Percentiles rank a stretch among this genome's conserved stretches.
These are phyloP conservation scores for Melanerpes aurifrons DNA, from an alignment of 2,113 vertebrate species.

Conservation along the genomic window DNA sequence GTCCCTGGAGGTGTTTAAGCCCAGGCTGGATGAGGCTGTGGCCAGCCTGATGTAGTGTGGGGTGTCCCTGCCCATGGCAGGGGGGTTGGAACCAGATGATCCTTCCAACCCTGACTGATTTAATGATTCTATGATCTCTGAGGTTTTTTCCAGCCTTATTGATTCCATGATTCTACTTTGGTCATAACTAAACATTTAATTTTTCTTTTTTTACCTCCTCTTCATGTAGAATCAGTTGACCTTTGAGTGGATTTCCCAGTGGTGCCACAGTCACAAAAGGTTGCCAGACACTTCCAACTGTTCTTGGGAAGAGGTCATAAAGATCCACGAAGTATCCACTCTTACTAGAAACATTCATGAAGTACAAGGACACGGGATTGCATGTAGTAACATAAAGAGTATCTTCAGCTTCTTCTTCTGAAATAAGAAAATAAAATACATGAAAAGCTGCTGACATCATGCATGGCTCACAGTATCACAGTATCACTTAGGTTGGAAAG, in stretches of 20 bases:
- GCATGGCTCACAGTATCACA: no score
- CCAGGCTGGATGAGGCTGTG: no score
- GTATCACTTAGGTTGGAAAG: no score
- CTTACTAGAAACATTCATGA: conserved; percentile 81
- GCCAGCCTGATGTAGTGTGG: no score
- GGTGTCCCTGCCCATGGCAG: no score
- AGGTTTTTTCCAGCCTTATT: no score
- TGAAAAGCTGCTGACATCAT: neutral
- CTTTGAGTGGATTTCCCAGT: conserved; percentile 86
- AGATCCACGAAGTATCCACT: conserved; percentile 85
- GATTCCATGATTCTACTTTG: neutral
- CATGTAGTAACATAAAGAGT: conserved; percentile 86
- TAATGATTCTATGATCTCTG: no score
- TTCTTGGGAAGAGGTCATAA: conserved; percentile 91
- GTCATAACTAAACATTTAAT: neutral
- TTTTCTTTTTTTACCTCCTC: conserved; percentile 84
- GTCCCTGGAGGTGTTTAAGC: no score
- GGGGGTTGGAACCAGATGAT: no score
- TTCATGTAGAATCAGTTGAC: conserved; percentile 94
- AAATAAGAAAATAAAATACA: conserved; percentile 43
- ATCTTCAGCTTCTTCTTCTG: conserved; percentile 75
- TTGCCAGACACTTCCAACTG: conserved; percentile 86
- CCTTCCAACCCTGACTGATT: no score
- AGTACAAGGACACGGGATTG: conserved; percentile 91
- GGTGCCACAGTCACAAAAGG: conserved; percentile 90